A percentile compares a stretch with the other conserved stretches of the same genome.
Evolutionary conservation across 2,113 vertebrate genomes (phyloP).

Genomic region (Thamnaconus septentrionalis): DNA sequence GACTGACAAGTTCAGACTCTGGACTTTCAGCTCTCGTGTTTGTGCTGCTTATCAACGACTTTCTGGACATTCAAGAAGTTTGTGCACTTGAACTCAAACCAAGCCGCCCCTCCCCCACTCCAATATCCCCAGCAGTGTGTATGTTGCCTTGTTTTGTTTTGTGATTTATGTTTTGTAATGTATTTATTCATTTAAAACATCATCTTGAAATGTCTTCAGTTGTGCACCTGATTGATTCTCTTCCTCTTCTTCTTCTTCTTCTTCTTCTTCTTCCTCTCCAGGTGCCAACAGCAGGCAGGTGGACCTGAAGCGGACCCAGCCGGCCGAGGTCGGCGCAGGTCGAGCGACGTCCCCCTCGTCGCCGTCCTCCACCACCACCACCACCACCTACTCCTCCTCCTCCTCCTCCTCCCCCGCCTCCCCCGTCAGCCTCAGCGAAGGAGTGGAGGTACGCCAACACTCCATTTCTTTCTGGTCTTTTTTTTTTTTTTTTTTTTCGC

Average conservation of each 20-base stretch:
- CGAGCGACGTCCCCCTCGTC: constrained; percentile 76
- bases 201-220: neutral
- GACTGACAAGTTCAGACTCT: no score
- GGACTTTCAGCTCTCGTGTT: constrained; percentile 4
- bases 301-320: constrained; percentile 91
- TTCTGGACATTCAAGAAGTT: neutral
- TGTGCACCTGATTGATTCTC: neutral
- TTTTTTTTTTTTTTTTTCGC: constrained; percentile 6
- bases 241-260: neutral
- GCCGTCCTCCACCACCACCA: constrained; percentile 57
- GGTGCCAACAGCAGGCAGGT: constrained; percentile 86
- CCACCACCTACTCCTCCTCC: constrained; percentile 53
- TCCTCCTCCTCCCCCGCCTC: constrained; percentile 65
- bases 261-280: constrained; percentile 40
- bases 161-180: neutral
- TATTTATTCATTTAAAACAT: constrained; percentile 1
- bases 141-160: neutral
- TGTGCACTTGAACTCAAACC: constrained; percentile 15
- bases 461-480: neutral
- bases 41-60: constrained; percentile 30
- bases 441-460: constrained; percentile 51
- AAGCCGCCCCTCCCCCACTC: neutral
- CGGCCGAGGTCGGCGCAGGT: constrained; percentile 85
- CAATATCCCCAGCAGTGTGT: neutral
- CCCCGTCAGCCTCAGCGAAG: constrained; percentile 67